A percentile compares a stretch with the other conserved stretches of the same genome.
These are phyloP conservation scores for Prionailurus bengalensis DNA, from an alignment of 2,113 vertebrate genomes.

Conservation along the genomic window DNA sequence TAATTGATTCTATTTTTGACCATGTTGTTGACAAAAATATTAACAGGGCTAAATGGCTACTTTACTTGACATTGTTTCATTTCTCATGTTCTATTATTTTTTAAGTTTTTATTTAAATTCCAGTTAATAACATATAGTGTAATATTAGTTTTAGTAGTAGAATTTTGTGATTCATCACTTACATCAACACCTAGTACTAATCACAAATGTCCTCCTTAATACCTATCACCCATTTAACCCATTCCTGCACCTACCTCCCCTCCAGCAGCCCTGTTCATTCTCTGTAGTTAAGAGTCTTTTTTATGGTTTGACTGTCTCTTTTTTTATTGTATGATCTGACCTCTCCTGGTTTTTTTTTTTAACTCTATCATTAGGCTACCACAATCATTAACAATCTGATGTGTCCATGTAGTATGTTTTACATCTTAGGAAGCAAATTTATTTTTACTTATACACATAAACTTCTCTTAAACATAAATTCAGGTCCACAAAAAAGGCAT, in stretches of 20 bases:
- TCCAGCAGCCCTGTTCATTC: too few relatives aligned
- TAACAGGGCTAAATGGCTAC: background rate
- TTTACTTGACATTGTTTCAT: background rate
- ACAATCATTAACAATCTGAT: background rate
- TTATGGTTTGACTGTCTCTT: too few relatives aligned
- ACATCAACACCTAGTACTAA: too few relatives aligned
- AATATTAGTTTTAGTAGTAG: too few relatives aligned
- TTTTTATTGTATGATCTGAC: background rate
- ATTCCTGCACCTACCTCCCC: too few relatives aligned
- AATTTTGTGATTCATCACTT: too few relatives aligned
- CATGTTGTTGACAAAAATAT: background rate
- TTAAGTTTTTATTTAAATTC: too few relatives aligned
- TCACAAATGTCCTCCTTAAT: too few relatives aligned
- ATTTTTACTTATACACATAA: background rate
- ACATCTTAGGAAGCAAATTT: background rate
- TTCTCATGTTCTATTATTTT: background rate
- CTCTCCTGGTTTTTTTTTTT: background rate
- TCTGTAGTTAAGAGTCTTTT: too few relatives aligned
- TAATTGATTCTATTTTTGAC: background rate
- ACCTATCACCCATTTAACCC: too few relatives aligned
- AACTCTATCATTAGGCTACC: background rate
- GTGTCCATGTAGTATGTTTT: background rate
- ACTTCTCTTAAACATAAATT: constrained; percentile 32
- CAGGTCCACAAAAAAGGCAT: background rate
- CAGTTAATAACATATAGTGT: too few relatives aligned